Percentiles rank a stretch among this genome's conserved stretches.
Evolutionary conservation across 2,888 invertebrate genomes (phyloP).

Genomic region (Diachrysia chrysitis): DNA sequence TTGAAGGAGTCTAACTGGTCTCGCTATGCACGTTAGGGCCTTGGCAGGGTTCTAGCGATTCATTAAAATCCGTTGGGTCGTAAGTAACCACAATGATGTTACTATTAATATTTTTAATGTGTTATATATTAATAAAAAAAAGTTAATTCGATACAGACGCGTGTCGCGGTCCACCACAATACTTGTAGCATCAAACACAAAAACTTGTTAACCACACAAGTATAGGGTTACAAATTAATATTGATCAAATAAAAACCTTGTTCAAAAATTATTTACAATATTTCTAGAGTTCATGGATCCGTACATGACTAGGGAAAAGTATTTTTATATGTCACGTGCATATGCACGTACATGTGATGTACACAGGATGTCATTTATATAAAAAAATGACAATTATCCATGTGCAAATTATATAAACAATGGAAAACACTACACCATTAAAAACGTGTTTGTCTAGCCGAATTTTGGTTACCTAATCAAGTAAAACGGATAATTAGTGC

Average conservation of each 20-base stretch:
- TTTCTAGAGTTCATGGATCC: not conserved
- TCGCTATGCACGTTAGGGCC: not conserved
- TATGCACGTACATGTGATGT: too few species aligned
- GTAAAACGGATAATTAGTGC: too few species aligned
- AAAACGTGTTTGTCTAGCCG: too few species aligned
- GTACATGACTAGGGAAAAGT: not conserved
- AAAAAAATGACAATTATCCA: not conserved
- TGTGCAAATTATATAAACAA: too few species aligned
- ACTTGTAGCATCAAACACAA: slow-evolving; percentile 55
- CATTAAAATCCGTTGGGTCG: not conserved
- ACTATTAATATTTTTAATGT: not conserved
- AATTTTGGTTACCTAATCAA: too few species aligned
- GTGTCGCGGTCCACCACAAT: slow-evolving; percentile 65
- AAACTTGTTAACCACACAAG: slow-evolving; percentile 57
- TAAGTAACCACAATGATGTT: not conserved
- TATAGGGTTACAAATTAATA: slow-evolving; percentile 52
- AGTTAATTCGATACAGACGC: slow-evolving; percentile 57
- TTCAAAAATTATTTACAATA: slow-evolving; percentile 16
- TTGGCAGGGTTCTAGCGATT: not conserved
- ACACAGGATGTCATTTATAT: too few species aligned
- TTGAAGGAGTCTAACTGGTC: too few species aligned
- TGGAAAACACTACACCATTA: too few species aligned
- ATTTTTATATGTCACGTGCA: too few species aligned
- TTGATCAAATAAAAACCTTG: slow-evolving; percentile 26
- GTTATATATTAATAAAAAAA: slow-evolving; percentile 31